Evolutionary conservation across 1,140 invertebrate species (phyloP).

Genomic region (Orchesella cincta): DNA sequence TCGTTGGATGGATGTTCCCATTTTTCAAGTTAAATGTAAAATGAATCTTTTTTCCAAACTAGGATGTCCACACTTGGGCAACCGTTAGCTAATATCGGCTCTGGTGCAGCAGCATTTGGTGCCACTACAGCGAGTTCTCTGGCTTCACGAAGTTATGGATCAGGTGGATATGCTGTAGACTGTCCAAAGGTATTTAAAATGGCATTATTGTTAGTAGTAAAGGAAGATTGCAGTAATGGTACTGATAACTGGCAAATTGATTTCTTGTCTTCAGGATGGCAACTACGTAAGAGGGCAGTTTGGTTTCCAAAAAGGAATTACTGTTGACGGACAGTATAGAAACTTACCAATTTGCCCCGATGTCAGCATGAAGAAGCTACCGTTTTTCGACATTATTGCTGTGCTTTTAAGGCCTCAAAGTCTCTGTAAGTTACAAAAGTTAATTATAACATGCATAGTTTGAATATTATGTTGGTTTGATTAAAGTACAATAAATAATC

Average conservation of each 20-base stretch:
- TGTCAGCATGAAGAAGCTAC: constrained; percentile 83
- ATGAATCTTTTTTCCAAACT: not conserved
- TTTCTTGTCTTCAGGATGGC: not conserved
- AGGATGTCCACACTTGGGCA: not conserved
- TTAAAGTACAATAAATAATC: no score
- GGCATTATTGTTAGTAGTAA: no score
- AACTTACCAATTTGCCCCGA: constrained; percentile 80
- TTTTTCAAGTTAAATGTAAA: no score
- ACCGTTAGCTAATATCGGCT: not conserved
- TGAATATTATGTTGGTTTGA: not conserved
- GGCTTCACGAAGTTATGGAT: no score
- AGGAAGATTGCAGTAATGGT: no score
- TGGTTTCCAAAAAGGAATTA: not conserved
- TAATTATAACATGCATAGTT: not conserved
- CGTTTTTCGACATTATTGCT: constrained; percentile 86
- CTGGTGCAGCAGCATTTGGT: no score
- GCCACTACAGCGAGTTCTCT: no score
- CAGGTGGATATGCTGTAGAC: no score
- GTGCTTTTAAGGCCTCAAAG: constrained; percentile 88
- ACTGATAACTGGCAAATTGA: no score
- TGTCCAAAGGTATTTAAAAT: no score
- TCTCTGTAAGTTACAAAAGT: constrained; percentile 60
- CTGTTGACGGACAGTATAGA: not conserved
- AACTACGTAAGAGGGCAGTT: no score
- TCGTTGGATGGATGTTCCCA: no score